A percentile compares a stretch with the other conserved stretches of the same genome.
Evolutionary conservation across 2,797 vertebrate species (phyloP).

Genomic region (Micromesistius poutassou): DNA sequence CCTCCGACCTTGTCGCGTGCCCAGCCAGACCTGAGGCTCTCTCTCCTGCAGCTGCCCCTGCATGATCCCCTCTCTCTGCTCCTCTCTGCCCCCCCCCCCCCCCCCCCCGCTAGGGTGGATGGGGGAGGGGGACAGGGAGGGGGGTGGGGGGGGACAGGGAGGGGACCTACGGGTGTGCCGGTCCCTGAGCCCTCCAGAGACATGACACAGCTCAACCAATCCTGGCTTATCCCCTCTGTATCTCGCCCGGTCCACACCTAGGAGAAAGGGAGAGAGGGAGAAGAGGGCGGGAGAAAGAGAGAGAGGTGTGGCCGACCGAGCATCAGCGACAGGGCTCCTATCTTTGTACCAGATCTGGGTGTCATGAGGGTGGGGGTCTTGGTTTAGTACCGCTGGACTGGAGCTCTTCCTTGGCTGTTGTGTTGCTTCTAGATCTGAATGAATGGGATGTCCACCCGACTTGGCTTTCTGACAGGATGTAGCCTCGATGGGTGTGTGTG

Average conservation of each 20-base stretch:
- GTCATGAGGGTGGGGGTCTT: background rate
- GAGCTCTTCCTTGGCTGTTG: background rate
- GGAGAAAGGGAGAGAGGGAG: background rate
- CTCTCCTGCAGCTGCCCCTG: background rate
- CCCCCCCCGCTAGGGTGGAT: conserved; percentile 21
- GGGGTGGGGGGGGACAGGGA: conserved; percentile 9
- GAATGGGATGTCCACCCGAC: background rate
- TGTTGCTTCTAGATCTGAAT: background rate
- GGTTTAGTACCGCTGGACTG: background rate
- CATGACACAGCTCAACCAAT: conserved; percentile 47
- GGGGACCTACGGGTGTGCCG: conserved; percentile 21
- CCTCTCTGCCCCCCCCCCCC: no score
- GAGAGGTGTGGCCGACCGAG: background rate
- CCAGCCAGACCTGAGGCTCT: conserved; percentile 27
- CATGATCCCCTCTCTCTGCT: no score
- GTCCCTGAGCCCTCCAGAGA: conserved; percentile 35
- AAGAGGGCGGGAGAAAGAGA: background rate
- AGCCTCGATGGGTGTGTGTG: background rate
- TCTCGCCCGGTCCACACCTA: background rate
- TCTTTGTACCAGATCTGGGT: background rate
- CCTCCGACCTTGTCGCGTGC: background rate
- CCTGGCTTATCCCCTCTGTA: background rate
- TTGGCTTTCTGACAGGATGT: background rate
- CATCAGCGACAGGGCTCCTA: background rate
- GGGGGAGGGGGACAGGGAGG: conserved; percentile 10